phyloP scores from a whole-genome alignment of 1,140 invertebrate species.

The Augochlora pura region DNA sequence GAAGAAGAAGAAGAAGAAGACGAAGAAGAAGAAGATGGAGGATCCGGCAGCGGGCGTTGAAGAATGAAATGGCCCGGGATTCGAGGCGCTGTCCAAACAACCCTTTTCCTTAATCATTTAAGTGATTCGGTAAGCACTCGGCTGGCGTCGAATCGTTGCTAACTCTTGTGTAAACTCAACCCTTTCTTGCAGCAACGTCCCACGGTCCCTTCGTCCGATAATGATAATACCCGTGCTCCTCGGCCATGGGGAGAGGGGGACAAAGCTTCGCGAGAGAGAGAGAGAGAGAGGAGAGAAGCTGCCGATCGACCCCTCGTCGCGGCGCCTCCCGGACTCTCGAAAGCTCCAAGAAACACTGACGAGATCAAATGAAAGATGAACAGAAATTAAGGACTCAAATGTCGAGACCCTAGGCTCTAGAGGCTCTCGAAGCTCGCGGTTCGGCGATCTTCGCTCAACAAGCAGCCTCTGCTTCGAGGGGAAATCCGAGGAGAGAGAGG shows the following conservation, averaged over 20 bases:
- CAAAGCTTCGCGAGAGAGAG: constrained; percentile 26
- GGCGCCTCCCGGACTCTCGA: background rate
- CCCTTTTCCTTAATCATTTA: constrained; percentile 80
- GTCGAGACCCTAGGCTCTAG: too few species aligned
- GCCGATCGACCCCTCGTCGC: constrained; percentile 39
- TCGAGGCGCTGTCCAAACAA: constrained; percentile 77
- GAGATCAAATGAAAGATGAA: background rate
- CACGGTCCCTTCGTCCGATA: constrained; percentile 67
- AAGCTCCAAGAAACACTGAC: constrained; percentile 25
- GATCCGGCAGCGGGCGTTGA: constrained; percentile 42
- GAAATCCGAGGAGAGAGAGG: too few species aligned
- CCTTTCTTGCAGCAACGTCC: constrained; percentile 67
- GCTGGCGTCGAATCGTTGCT: constrained; percentile 71
- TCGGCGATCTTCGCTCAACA: too few species aligned
- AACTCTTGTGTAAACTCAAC: constrained; percentile 76
- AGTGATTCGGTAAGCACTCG: constrained; percentile 78
- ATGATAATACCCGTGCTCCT: constrained; percentile 63
- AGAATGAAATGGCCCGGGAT: constrained; percentile 71
- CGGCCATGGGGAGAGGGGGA: constrained; percentile 38
- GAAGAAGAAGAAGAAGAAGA: constrained; percentile 24
- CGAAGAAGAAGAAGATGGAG: constrained; percentile 10
- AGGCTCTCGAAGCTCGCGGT: too few species aligned
- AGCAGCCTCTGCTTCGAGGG: too few species aligned
- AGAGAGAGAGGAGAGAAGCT: background rate
- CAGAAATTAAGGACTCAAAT: too few species aligned